Evolutionary conservation across 2,113 vertebrate genomes (phyloP).

Genomic region (Piliocolobus tephrosceles): DNA sequence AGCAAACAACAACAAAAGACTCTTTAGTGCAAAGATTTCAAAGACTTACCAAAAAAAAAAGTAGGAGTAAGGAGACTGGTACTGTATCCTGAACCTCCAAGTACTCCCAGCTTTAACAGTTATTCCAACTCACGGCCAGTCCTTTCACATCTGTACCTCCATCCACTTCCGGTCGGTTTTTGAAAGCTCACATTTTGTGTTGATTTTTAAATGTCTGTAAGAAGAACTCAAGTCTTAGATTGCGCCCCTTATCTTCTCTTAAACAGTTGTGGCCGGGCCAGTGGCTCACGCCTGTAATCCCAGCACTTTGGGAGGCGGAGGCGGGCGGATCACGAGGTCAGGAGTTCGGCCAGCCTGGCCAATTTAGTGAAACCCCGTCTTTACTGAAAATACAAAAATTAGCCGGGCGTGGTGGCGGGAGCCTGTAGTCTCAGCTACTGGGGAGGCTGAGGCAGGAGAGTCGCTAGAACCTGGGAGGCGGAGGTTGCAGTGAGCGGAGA

Average conservation of each 20-base stretch:
- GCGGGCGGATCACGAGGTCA: too few relatives aligned
- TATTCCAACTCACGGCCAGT: not conserved
- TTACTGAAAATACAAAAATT: too few relatives aligned
- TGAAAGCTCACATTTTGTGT: not conserved
- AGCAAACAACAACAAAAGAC: not conserved
- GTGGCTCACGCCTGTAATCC: too few relatives aligned
- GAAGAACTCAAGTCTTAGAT: not conserved
- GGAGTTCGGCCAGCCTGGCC: too few relatives aligned
- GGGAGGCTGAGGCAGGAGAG: too few relatives aligned
- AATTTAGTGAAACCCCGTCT: too few relatives aligned
- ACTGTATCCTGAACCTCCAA: not conserved
- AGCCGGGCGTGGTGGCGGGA: too few relatives aligned
- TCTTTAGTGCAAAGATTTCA: not conserved
- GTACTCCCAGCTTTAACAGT: not conserved
- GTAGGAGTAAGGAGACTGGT: not conserved
- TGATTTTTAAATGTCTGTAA: not conserved
- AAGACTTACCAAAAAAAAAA: not conserved
- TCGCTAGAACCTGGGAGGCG: too few relatives aligned
- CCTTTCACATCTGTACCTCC: not conserved
- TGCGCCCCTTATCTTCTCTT: not conserved
- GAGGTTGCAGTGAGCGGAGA: too few relatives aligned
- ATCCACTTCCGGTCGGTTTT: not conserved
- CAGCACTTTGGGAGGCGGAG: too few relatives aligned
- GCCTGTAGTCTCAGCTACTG: too few relatives aligned
- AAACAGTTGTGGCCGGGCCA: not conserved